Conservation (phyloP, 2,888 invertebrate genomes). For the Congeria kusceri region DNA sequence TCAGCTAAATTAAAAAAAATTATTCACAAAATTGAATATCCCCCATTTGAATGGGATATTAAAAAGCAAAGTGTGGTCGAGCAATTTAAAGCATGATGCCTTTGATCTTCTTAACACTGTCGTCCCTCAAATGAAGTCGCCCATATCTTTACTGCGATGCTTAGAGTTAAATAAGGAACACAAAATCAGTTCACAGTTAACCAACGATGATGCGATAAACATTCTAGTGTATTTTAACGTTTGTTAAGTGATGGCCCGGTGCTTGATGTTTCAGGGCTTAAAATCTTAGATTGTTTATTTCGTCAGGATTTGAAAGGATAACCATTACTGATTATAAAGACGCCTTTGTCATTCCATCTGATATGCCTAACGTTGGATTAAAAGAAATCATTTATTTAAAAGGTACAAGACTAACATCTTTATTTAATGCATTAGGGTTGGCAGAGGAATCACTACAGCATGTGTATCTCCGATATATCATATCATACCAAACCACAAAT, state of each 20-base stretch:
- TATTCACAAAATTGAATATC: too few relatives aligned
- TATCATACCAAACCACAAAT: not conserved
- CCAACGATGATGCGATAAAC: not conserved
- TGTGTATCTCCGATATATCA: not conserved
- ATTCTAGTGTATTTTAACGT: not conserved
- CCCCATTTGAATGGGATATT: too few relatives aligned
- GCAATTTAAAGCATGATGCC: not conserved
- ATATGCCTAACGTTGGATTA: not conserved
- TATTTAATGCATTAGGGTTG: not conserved
- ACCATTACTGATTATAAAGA: not conserved
- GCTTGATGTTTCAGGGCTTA: too few relatives aligned
- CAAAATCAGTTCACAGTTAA: not conserved
- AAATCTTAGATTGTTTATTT: too few relatives aligned
- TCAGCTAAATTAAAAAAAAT: too few relatives aligned
- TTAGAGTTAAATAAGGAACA: not conserved
- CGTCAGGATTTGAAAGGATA: not conserved
- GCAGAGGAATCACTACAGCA: not conserved
- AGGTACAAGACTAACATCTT: not conserved
- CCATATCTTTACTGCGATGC: not conserved
- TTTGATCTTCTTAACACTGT: not conserved
- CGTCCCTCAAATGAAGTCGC: conserved; percentile 5
- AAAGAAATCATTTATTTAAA: not conserved
- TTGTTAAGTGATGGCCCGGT: not conserved
- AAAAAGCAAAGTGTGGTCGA: too few relatives aligned
- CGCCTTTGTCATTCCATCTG: not conserved